phyloP scores from a whole-genome alignment of 2,888 invertebrate species.

The Harpalus rubripes region DNA sequence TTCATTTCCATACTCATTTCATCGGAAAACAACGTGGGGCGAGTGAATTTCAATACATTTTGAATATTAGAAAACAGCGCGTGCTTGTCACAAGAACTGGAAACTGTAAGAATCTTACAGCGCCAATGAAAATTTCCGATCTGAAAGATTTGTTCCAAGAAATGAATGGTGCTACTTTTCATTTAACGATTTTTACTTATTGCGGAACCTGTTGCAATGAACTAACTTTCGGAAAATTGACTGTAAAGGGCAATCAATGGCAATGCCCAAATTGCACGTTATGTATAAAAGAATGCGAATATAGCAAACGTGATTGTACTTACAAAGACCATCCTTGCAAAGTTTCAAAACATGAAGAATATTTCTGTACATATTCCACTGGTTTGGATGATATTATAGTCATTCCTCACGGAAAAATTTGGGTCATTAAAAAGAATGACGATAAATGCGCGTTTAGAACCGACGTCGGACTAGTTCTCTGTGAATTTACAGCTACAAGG shows the following conservation, averaged over 20 bases:
- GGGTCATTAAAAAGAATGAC: neutral
- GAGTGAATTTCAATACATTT: constrained; percentile 7
- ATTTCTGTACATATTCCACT: constrained; percentile 6
- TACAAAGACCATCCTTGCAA: neutral
- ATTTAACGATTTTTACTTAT: neutral
- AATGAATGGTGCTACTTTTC: neutral
- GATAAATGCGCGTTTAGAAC: constrained; percentile 14
- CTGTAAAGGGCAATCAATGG: neutral
- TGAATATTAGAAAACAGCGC: neutral
- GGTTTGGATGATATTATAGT: neutral
- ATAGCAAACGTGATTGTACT: neutral
- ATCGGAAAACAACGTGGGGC: neutral
- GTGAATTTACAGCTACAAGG: neutral
- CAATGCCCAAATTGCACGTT: neutral
- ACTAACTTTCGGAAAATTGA: neutral
- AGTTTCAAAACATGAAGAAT: constrained; percentile 9
- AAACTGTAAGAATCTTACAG: neutral
- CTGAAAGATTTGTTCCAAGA: neutral
- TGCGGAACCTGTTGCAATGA: neutral
- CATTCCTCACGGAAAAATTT: neutral
- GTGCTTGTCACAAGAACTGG: neutral
- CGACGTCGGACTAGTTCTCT: neutral
- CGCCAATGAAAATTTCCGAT: neutral
- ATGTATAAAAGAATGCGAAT: neutral
- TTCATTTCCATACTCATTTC: neutral